phyloP scores from a whole-genome alignment of 2,797 vertebrate species.

The Manis pentadactyla region DNA sequence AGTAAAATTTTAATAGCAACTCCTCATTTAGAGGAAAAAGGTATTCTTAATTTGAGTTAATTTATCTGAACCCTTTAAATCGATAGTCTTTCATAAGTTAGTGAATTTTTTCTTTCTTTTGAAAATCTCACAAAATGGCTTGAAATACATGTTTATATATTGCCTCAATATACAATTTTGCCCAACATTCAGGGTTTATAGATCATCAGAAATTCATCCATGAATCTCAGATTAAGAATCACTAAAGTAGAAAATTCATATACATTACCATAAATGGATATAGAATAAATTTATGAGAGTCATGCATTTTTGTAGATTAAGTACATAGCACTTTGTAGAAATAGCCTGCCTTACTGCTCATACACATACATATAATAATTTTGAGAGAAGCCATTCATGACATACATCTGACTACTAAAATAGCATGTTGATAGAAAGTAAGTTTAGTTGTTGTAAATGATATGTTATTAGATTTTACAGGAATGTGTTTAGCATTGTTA shows the following conservation, averaged over 20 bases:
- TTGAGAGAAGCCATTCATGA: background rate
- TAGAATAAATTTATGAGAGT: background rate
- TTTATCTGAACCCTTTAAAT: background rate
- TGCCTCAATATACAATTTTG: background rate
- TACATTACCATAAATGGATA: background rate
- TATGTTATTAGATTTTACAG: background rate
- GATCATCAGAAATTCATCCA: background rate
- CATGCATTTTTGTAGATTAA: background rate
- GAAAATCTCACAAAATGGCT: background rate
- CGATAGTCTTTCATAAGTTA: background rate
- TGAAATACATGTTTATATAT: background rate
- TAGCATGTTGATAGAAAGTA: background rate
- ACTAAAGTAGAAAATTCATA: background rate
- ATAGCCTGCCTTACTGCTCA: background rate
- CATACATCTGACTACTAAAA: background rate
- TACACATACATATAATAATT: background rate
- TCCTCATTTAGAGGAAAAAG: background rate
- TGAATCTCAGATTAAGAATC: background rate
- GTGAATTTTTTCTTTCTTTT: background rate
- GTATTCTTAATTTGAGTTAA: background rate
- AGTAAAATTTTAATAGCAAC: background rate
- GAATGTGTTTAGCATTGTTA: background rate
- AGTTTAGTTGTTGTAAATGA: background rate
- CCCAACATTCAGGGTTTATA: background rate
- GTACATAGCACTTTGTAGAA: background rate